A percentile compares a stretch with the other conserved stretches of the same genome.
Conservation (phyloP, 2,113 vertebrate species). For the Amphiprion percula region DNA sequence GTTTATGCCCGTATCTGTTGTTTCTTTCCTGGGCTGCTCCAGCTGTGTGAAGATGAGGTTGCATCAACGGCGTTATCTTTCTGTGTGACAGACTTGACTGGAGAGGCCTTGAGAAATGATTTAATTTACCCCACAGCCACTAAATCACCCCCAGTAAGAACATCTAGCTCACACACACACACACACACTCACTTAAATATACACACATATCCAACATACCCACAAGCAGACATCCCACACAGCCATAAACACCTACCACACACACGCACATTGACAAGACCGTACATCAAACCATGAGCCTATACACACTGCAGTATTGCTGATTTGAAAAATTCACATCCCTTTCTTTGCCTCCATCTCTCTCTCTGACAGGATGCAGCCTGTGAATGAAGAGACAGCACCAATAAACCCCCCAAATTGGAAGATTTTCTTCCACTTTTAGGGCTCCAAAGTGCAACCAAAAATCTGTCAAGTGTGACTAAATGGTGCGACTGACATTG, state of each 20-base stretch:
- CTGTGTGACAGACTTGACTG: constrained; percentile 69
- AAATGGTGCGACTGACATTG: too few species aligned
- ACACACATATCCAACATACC: constrained; percentile 1
- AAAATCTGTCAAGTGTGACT: too few species aligned
- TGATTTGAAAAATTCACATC: constrained; percentile 44
- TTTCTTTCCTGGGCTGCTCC: constrained; percentile 16
- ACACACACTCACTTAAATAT: constrained; percentile 12
- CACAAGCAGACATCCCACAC: background rate
- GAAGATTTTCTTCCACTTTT: too few species aligned
- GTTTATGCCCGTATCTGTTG: background rate
- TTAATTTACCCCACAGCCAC: constrained; percentile 67
- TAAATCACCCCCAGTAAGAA: constrained; percentile 57
- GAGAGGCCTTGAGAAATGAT: constrained; percentile 75
- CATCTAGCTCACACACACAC: constrained; percentile 28
- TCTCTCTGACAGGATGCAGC: constrained; percentile 2
- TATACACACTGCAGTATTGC: constrained; percentile 16
- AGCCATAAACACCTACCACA: background rate
- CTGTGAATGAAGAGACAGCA: background rate
- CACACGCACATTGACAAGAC: constrained; percentile 14
- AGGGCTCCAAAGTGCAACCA: too few species aligned
- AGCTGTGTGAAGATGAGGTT: constrained; percentile 38
- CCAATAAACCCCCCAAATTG: too few species aligned
- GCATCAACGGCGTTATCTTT: constrained; percentile 66
- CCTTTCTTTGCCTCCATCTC: constrained; percentile 3
- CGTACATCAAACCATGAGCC: constrained; percentile 30